Evolutionary conservation across 1,140 invertebrate species (phyloP).

Genomic region (Macrobrachium rosenbergii): DNA sequence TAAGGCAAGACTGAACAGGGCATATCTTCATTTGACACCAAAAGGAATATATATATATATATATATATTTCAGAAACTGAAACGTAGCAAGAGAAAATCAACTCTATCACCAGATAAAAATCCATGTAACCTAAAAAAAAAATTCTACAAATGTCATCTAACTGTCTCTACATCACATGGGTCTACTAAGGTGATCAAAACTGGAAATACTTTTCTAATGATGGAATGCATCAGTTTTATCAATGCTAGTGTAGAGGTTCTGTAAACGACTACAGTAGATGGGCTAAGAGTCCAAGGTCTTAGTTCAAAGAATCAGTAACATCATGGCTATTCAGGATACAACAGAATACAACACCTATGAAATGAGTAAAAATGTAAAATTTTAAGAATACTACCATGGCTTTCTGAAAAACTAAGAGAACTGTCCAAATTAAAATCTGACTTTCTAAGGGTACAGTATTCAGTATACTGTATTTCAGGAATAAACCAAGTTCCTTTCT

Average conservation of each 20-base stretch:
- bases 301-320: neutral
- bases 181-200: slow-evolving; percentile 3
- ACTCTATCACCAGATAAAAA: slow-evolving; percentile 46
- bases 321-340: too few species aligned
- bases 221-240: neutral
- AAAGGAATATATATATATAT: neutral
- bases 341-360: too few species aligned
- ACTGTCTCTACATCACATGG: slow-evolving; percentile 22
- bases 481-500: too few species aligned
- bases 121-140: slow-evolving; percentile 17
- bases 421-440: too few species aligned
- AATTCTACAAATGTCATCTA: neutral
- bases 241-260: neutral
- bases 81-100: neutral
- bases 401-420: too few species aligned
- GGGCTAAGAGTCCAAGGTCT: slow-evolving; percentile 12
- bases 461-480: too few species aligned
- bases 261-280: neutral
- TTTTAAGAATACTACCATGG: too few species aligned
- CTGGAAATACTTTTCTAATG: slow-evolving; percentile 2
- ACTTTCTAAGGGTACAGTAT: too few species aligned
- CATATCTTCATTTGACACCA: slow-evolving; percentile 12
- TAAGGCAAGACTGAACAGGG: slow-evolving; percentile 33
- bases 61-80: too few species aligned
- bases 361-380: too few species aligned